Evolutionary conservation across 2,113 vertebrate genomes (phyloP).

Genomic region (Dipodomys ordii): DNA sequence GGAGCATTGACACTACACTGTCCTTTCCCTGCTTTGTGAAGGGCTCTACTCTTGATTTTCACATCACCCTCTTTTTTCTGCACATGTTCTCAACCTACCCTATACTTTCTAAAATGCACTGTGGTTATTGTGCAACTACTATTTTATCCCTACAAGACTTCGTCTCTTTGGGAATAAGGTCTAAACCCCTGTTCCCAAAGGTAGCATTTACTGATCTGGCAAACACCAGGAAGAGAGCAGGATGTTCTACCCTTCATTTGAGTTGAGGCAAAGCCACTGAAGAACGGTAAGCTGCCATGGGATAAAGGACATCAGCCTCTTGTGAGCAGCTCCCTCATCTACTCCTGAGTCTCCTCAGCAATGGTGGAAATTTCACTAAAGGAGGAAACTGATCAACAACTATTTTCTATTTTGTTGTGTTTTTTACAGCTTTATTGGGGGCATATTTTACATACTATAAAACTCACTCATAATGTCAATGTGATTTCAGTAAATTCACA

Average conservation of each 20-base stretch:
- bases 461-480: neutral
- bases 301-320: neutral
- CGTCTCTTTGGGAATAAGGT: neutral
- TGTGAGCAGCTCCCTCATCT: neutral
- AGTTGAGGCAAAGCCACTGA: neutral
- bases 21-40: neutral
- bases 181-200: neutral
- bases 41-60: neutral
- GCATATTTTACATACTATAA: neutral
- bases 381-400: neutral
- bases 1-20: neutral
- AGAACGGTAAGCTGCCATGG: neutral
- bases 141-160: neutral
- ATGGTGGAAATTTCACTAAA: neutral
- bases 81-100: too few species aligned
- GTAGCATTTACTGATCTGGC: neutral
- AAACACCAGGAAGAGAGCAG: neutral
- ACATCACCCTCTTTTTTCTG: neutral
- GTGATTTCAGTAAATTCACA: conserved; percentile 29
- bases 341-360: neutral
- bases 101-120: neutral
- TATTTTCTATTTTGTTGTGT: neutral
- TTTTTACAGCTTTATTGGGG: neutral
- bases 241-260: neutral
- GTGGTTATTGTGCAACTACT: neutral